These are phyloP conservation scores for Paramormyrops kingsleyae DNA, from an alignment of 2,113 vertebrate genomes.

Conservation along the genomic window DNA sequence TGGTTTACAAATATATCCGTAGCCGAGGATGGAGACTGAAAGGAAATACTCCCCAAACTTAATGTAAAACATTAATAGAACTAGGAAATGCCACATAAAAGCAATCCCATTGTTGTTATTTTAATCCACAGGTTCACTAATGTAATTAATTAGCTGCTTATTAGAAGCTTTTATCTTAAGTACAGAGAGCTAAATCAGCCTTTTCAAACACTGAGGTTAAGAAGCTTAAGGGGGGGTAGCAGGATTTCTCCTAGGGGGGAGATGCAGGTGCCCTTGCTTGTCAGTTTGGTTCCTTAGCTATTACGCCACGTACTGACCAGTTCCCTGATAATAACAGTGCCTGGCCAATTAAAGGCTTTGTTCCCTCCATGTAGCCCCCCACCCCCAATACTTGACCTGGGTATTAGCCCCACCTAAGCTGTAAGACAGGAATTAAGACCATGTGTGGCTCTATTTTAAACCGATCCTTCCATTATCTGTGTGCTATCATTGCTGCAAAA, in stretches of 20 bases:
- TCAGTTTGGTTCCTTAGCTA: neutral
- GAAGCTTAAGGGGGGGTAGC: neutral
- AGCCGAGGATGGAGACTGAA: neutral
- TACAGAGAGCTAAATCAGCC: neutral
- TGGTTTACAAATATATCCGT: neutral
- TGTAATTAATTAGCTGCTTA: neutral
- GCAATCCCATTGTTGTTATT: neutral
- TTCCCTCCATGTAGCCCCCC: neutral
- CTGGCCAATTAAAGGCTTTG: neutral
- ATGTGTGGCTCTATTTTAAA: neutral
- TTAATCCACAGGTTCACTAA: neutral
- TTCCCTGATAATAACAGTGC: neutral
- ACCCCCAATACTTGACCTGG: neutral
- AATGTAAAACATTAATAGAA: neutral
- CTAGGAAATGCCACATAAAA: neutral
- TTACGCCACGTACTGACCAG: neutral
- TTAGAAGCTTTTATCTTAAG: slow-evolving; percentile 2
- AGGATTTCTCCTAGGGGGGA: neutral
- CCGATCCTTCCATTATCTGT: neutral
- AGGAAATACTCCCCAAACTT: neutral
- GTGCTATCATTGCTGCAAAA: neutral
- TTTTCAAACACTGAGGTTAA: neutral
- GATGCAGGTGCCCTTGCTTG: neutral
- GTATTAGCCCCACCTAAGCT: neutral
- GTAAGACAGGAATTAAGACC: neutral